Percentiles rank a stretch among this genome's conserved stretches.
Evolutionary conservation across 2,888 invertebrate genomes (phyloP).

Genomic region (Drosophila anomelani): DNA sequence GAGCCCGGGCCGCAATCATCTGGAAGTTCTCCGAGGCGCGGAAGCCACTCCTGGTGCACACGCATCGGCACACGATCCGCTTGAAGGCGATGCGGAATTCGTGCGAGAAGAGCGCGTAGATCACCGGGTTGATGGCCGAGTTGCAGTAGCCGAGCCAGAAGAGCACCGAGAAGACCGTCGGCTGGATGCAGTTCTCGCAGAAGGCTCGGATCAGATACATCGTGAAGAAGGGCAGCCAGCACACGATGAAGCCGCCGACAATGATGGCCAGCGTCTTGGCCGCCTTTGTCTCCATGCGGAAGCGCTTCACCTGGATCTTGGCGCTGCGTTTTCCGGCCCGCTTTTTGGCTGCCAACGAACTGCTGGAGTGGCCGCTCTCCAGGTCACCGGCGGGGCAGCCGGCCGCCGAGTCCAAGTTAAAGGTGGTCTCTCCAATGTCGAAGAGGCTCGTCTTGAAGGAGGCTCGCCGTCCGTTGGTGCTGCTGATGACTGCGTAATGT

Average conservation of each 20-base stretch:
- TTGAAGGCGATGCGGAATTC: conserved; percentile 98
- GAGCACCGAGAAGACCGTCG: conserved; percentile 94
- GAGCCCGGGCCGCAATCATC: conserved; percentile 83
- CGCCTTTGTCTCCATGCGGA: conserved; percentile 97
- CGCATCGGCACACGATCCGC: conserved; percentile 94
- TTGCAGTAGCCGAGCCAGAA: conserved; percentile 99
- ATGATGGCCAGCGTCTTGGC: conserved; percentile 98
- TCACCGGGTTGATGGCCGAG: conserved; percentile 97
- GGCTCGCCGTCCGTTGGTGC: conserved; percentile 74
- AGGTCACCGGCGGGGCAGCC: conserved; percentile 45
- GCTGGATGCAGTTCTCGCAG: conserved; percentile 93
- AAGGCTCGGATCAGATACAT: conserved; percentile 96
- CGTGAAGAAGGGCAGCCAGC: conserved; percentile 98
- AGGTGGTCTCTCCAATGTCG: conserved; percentile 83
- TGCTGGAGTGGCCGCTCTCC: conserved; percentile 55
- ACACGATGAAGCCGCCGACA: conserved; percentile 97
- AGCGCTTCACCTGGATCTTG: conserved; percentile 95
- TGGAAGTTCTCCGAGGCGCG: conserved; percentile 85
- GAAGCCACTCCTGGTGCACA: conserved; percentile 87
- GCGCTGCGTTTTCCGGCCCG: conserved; percentile 94
- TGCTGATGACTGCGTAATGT: conserved; percentile 73
- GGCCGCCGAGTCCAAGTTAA: conserved; percentile 73
- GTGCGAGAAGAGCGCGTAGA: conserved; percentile 97
- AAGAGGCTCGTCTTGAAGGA: conserved; percentile 82
- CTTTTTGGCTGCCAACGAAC: conserved; percentile 85